Conservation (phyloP, 2,888 invertebrate species). For the Cordylochernes scorpioides region DNA sequence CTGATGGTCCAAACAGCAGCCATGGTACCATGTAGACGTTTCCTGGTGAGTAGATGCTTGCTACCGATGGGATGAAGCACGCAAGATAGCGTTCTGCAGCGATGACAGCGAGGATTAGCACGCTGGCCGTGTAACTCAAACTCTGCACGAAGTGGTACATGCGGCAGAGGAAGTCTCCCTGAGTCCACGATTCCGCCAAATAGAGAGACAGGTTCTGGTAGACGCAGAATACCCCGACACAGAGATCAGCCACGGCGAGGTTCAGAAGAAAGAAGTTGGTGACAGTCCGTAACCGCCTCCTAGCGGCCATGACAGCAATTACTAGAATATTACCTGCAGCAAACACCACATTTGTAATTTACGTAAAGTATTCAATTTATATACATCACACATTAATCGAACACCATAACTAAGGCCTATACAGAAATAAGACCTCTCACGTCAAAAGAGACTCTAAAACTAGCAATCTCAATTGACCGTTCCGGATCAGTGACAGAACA, state of each 20-base stretch:
- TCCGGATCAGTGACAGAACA: too few relatives aligned
- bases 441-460: too few relatives aligned
- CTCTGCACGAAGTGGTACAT: constrained; percentile 71
- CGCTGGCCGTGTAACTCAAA: constrained; percentile 64
- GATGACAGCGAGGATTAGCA: constrained; percentile 61
- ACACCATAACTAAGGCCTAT: too few relatives aligned
- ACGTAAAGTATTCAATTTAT: too few relatives aligned
- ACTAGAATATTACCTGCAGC: constrained; percentile 59
- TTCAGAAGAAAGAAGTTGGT: constrained; percentile 79
- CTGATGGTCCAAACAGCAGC: constrained; percentile 53
- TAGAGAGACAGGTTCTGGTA: constrained; percentile 63
- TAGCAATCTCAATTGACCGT: too few relatives aligned
- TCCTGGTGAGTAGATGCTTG: constrained; percentile 15
- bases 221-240: constrained; percentile 73
- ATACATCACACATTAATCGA: too few relatives aligned
- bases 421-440: too few relatives aligned
- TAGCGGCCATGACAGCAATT: constrained; percentile 53
- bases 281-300: constrained; percentile 51
- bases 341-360: too few relatives aligned
- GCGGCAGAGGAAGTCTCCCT: constrained; percentile 60
- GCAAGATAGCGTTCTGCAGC: constrained; percentile 64
- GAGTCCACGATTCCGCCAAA: constrained; percentile 40
- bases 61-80: constrained; percentile 22
- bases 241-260: constrained; percentile 62
- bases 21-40: constrained; percentile 37